Evolutionary conservation across 2,797 vertebrate species (phyloP).

Genomic region (Pseudomugil tenellus): DNA sequence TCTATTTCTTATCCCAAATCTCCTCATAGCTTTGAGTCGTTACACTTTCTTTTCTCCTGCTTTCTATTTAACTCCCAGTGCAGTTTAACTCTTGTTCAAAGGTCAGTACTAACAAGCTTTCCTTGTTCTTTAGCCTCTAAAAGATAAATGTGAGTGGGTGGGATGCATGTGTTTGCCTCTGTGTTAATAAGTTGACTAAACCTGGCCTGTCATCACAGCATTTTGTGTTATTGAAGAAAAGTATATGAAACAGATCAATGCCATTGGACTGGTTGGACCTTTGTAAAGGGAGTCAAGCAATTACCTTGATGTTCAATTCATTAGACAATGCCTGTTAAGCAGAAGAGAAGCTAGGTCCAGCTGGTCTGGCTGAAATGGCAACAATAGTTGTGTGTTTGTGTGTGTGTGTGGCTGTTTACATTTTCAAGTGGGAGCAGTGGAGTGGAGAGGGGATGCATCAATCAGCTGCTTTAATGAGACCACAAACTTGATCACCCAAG

Average conservation of each 20-base stretch:
- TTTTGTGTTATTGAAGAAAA: conserved; percentile 62
- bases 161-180: background rate
- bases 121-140: conserved; percentile 36
- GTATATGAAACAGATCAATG: conserved; percentile 70
- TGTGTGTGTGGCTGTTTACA: conserved; percentile 41
- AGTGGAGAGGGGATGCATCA: conserved; percentile 44
- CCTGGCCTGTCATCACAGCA: conserved; percentile 45
- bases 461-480: conserved; percentile 70
- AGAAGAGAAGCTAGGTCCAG: conserved; percentile 23
- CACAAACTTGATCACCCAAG: conserved; percentile 44
- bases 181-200: conserved; percentile 53
- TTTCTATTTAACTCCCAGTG: conserved; percentile 4
- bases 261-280: conserved; percentile 53
- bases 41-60: conserved; percentile 1
- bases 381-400: conserved; percentile 26
- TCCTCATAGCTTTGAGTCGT: background rate
- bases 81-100: conserved; percentile 47
- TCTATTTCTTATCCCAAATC: background rate
- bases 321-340: conserved; percentile 45
- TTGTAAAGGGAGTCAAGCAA: conserved; percentile 52
- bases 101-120: conserved; percentile 74
- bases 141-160: conserved; percentile 30
- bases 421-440: conserved; percentile 40
- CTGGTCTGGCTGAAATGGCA: conserved; percentile 38
- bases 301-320: conserved; percentile 63